These are phyloP conservation scores for Marcusenius ussheri DNA, from an alignment of 2,113 vertebrate species.

Conservation along the genomic window DNA sequence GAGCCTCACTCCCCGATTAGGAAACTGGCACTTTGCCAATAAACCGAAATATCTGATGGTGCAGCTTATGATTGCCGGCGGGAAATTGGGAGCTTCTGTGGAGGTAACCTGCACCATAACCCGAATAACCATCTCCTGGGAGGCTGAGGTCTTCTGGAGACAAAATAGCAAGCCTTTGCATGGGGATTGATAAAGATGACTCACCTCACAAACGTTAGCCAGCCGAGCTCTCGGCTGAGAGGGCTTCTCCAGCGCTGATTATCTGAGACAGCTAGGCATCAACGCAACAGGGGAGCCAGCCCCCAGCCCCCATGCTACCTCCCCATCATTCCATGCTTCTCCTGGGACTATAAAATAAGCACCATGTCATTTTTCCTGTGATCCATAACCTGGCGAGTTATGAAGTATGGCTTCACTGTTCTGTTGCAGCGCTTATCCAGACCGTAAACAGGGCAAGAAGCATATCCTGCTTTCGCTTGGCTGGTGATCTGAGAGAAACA, in stretches of 20 bases:
- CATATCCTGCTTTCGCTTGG: background rate
- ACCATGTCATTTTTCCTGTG: background rate
- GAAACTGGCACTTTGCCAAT: background rate
- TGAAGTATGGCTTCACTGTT: background rate
- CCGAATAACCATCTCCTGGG: background rate
- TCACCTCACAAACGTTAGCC: background rate
- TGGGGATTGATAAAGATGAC: background rate
- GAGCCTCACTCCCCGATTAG: background rate
- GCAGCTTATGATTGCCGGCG: background rate
- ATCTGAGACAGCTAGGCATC: slow-evolving; percentile 3
- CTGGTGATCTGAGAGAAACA: background rate
- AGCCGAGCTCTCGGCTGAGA: background rate
- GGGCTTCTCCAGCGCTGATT: background rate
- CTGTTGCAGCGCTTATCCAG: slow-evolving; percentile 4
- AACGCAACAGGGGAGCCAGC: background rate
- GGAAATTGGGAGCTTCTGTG: background rate
- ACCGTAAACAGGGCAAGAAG: slow-evolving; percentile 5
- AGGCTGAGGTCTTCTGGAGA: background rate
- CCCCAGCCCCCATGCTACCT: no score
- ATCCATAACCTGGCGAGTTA: background rate
- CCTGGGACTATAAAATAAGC: background rate
- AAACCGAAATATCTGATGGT: no score
- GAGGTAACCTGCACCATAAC: background rate
- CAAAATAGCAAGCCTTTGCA: background rate
- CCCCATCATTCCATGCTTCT: background rate